Evolutionary conservation across 2,888 invertebrate species (phyloP).

Genomic region (Teleogryllus oceanicus): DNA sequence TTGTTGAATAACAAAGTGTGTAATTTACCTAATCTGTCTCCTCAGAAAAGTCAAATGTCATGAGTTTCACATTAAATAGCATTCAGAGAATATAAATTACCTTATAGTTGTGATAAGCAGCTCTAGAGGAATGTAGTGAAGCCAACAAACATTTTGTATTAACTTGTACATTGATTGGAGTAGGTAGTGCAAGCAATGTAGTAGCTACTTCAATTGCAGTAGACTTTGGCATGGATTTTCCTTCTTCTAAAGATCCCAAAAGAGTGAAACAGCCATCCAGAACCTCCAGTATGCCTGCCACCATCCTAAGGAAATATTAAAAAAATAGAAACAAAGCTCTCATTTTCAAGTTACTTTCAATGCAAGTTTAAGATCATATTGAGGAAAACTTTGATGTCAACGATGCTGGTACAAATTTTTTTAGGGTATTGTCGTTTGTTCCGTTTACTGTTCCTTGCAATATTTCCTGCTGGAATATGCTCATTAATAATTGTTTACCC

Average conservation of each 20-base stretch:
- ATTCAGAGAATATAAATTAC: constrained; percentile 49
- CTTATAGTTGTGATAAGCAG: constrained; percentile 82
- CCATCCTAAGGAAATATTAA: constrained; percentile 52
- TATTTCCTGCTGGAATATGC: no score
- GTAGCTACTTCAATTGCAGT: constrained; percentile 59
- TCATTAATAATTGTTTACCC: no score
- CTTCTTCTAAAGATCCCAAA: constrained; percentile 41
- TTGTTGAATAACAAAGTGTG: neutral
- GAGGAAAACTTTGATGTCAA: no score
- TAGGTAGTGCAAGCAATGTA: constrained; percentile 63
- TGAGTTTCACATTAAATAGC: neutral
- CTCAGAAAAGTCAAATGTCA: no score
- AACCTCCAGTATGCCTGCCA: constrained; percentile 66
- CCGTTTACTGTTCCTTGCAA: no score
- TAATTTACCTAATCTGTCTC: no score
- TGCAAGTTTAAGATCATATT: no score
- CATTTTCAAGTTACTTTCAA: neutral
- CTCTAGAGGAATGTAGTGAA: constrained; percentile 69
- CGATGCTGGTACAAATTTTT: no score
- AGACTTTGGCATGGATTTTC: neutral
- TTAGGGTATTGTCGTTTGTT: no score
- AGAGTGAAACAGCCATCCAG: constrained; percentile 68
- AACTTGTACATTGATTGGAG: constrained; percentile 67
- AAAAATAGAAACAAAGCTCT: constrained; percentile 20
- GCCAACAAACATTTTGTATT: constrained; percentile 80